Evolutionary conservation across 2,888 invertebrate genomes (phyloP).

Genomic region (Acrocyrtus sp.): DNA sequence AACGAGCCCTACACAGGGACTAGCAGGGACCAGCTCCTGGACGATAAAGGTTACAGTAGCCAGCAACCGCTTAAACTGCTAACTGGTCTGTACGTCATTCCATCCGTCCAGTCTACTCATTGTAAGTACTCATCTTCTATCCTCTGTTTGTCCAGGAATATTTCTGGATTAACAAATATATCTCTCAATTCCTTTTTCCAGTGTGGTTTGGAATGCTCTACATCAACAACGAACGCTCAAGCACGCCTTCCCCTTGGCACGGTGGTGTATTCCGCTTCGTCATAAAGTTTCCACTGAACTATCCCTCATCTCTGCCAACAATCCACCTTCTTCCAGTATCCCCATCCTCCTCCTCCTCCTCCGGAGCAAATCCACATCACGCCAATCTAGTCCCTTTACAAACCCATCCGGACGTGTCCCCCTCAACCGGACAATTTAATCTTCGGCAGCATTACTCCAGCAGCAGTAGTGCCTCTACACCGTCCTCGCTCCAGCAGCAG

Average conservation of each 20-base stretch:
- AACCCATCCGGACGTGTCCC: conserved; percentile 27
- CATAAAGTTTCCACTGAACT: conserved; percentile 84
- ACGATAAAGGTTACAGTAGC: not conserved
- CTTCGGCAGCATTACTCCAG: not conserved
- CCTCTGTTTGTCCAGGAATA: not conserved
- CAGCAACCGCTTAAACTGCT: conserved; percentile 6
- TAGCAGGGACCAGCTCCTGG: not conserved
- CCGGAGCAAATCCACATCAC: too few species aligned
- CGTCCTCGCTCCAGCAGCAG: not conserved
- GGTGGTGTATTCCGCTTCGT: conserved; percentile 92
- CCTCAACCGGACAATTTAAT: conserved; percentile 15
- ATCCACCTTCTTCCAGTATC: conserved; percentile 67
- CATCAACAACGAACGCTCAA: conserved; percentile 80
- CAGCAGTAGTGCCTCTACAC: not conserved
- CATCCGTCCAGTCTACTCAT: conserved; percentile 84
- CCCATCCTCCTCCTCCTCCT: not conserved
- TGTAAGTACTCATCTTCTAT: conserved; percentile 70
- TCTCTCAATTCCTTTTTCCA: conserved; percentile 67
- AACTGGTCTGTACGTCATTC: conserved; percentile 88
- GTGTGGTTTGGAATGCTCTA: conserved; percentile 94
- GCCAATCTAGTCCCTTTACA: too few species aligned
- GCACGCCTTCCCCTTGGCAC: conserved; percentile 67
- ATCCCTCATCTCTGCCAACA: conserved; percentile 85
- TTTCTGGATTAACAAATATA: not conserved
- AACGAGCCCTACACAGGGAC: not conserved